These are phyloP conservation scores for Dioctria linearis DNA, from an alignment of 2,888 invertebrate genomes.

Conservation along the genomic window DNA sequence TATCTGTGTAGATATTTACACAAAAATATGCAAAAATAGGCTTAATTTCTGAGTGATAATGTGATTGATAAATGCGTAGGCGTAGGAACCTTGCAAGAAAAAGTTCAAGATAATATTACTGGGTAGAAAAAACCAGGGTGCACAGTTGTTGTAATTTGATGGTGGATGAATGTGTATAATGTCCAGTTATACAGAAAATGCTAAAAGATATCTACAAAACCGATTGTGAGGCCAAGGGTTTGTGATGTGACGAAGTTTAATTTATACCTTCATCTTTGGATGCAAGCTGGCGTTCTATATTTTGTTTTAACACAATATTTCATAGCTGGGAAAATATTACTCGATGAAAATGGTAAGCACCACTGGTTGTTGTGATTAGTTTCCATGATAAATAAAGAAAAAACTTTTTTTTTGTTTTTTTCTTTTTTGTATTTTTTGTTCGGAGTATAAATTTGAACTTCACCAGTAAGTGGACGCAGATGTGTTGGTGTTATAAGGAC, in stretches of 20 bases:
- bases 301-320: constrained; percentile 51
- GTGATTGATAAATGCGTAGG: neutral
- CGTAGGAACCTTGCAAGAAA: neutral
- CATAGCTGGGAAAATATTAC: constrained; percentile 54
- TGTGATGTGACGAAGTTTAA: neutral
- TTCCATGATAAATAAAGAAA: no score
- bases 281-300: constrained; percentile 43
- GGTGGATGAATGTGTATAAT: constrained; percentile 6
- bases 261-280: constrained; percentile 28
- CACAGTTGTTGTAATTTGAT: neutral
- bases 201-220: neutral
- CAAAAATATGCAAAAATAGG: constrained; percentile 37
- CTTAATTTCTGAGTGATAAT: neutral
- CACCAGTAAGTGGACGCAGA: no score
- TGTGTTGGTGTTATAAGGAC: no score
- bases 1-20: neutral
- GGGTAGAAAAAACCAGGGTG: neutral
- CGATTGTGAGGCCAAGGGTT: neutral
- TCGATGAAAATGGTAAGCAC: constrained; percentile 55
- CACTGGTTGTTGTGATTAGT: no score
- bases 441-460: no score
- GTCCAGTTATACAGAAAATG: neutral
- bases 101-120: neutral
- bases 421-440: no score
- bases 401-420: no score